Percentiles rank a stretch among this genome's conserved stretches.
Evolutionary conservation across 30 jellyfish, hydroid and myxozoan species (phyloP).

Genomic region (Aurelia aurita): DNA sequence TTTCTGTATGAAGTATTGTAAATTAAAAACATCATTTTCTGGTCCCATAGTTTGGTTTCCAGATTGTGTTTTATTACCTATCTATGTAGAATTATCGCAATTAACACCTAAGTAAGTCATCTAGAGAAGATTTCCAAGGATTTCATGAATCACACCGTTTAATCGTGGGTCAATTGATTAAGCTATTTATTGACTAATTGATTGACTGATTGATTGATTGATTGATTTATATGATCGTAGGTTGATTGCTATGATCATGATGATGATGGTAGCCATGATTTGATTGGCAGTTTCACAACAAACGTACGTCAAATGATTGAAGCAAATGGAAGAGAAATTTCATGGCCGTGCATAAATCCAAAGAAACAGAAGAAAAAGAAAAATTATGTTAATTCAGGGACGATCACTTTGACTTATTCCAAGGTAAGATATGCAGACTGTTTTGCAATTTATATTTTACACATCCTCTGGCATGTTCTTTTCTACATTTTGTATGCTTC

Average conservation of each 20-base stretch:
- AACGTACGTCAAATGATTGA: conserved; percentile 56
- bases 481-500: no score
- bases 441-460: neutral
- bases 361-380: conserved; percentile 88
- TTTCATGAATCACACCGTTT: no score
- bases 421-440: conserved; percentile 44
- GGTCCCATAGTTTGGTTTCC: no score
- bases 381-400: conserved; percentile 82
- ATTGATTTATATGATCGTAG: conserved; percentile 9
- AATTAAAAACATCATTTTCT: no score
- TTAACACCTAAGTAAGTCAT: no score
- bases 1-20: no score
- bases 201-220: no score
- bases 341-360: conserved; percentile 88
- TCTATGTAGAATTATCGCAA: no score
- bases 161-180: no score
- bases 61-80: no score
- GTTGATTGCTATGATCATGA: conserved; percentile 88
- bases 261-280: conserved; percentile 96
- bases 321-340: conserved; percentile 42
- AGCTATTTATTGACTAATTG: no score
- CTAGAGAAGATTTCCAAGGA: no score
- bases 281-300: conserved; percentile 90
- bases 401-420: conserved; percentile 50
- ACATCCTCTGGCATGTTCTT: neutral